Evolutionary conservation across 2,113 vertebrate genomes (phyloP), one percentile per base, ranked within the genome.

Genomic region (Anoplopoma fimbria): DNA sequence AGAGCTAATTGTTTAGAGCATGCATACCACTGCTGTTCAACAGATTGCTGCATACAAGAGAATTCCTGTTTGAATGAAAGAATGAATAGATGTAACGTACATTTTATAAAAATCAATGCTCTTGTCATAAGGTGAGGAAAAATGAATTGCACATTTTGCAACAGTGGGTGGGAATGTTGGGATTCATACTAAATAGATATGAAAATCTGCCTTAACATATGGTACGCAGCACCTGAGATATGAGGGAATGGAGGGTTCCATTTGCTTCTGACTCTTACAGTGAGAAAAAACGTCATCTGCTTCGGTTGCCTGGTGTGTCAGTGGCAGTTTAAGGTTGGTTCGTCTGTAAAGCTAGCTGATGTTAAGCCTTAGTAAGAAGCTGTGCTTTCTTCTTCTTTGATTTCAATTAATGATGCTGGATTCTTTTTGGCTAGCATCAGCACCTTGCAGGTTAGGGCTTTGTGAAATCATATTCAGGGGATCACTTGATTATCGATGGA

Each of bases 341-440:
- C 1, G 25, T 69, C 12, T 60, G 21, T 60, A 76, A 69, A 81
- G n/a, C 58, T 77, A 69, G 45, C 42, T 79, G 53, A 74, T 70
- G 45, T 63, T 31, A 34, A 27, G 31, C 2, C 21, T 61, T 82
- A 57, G 36, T 77, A 45, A 83, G 51, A 27, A 53, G 51, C 57
- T 86, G 34, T 21, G 74, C 53, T 55, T 71, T 47, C 23, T 51
- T 21, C 53, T 57, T 68, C 58, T 71, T 71, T 82, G 17, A 57
- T 78, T 85, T 51, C 34, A 77, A 33, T 69, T 79, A 61, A 68
- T 82, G 74, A 68, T 81, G 29, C 47, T 60, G 15, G 21, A 27
- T 58, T 74, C 21, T 51, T 77, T 88, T 69, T 74, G 55, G 68
- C 68, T 85, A 62, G 45, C 40, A 6, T 86, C 67, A 83, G 80